phyloP scores from a whole-genome alignment of 23 tunicate genomes.

The Phallusia fumigata region DNA sequence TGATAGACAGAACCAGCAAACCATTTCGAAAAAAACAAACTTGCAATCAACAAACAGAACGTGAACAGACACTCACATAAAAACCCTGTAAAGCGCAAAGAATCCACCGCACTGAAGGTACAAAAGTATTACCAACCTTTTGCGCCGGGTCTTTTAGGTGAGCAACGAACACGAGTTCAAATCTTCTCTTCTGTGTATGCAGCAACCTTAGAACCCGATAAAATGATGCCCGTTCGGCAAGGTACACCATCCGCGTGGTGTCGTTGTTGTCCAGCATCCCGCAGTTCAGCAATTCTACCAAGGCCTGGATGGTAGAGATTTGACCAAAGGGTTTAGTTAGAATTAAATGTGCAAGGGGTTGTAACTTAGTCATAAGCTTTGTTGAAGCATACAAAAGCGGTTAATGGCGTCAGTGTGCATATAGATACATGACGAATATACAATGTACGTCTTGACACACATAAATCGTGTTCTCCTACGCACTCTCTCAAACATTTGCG shows the following conservation, averaged over 20 bases:
- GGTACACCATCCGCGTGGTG: constrained; percentile 35
- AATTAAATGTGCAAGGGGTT: background rate
- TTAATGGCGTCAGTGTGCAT: background rate
- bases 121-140: constrained; percentile 12
- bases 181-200: constrained; percentile 52
- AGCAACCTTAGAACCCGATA: constrained; percentile 66
- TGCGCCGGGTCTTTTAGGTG: constrained; percentile 78
- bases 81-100: too few relatives aligned
- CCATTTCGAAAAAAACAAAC: too few relatives aligned
- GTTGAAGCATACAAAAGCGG: background rate
- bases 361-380: background rate
- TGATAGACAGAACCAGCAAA: too few relatives aligned
- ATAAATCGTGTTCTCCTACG: background rate
- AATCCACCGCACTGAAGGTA: too few relatives aligned
- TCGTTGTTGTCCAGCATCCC: constrained; percentile 57
- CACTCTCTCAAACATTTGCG: background rate
- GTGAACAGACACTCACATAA: too few relatives aligned
- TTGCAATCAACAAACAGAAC: too few relatives aligned
- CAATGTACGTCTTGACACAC: too few relatives aligned
- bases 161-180: constrained; percentile 67
- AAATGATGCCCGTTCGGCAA: constrained; percentile 77
- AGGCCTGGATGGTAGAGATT: constrained; percentile 35
- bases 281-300: constrained; percentile 64
- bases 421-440: too few relatives aligned
- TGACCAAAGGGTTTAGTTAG: background rate